These are phyloP conservation scores for Cydia pomonella DNA, from an alignment of 1,140 invertebrate genomes.

Conservation along the genomic window DNA sequence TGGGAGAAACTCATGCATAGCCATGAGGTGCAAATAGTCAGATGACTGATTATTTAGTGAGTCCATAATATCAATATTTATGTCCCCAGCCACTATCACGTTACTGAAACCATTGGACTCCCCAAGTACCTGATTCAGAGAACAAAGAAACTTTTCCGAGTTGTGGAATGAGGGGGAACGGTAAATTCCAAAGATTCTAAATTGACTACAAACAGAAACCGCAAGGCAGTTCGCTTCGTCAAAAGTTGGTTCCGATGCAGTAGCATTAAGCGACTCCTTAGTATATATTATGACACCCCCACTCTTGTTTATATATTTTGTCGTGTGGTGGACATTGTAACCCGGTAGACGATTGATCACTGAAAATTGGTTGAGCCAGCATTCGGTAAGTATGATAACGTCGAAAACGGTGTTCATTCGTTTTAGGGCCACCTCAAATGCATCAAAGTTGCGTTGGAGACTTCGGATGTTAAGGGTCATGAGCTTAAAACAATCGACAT, in stretches of 20 bases:
- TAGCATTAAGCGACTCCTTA: not conserved
- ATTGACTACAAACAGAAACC: not conserved
- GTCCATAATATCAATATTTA: slow-evolving; percentile 20
- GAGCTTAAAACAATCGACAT: not conserved
- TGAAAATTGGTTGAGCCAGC: not conserved
- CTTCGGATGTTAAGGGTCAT: not conserved
- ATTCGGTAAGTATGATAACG: slow-evolving; percentile 28
- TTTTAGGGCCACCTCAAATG: not conserved
- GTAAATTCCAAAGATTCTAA: slow-evolving; percentile 16
- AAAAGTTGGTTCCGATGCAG: not conserved
- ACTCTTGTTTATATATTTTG: slow-evolving; percentile 20
- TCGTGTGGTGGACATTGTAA: not conserved
- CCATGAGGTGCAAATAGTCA: no score
- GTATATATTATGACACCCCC: slow-evolving; percentile 15
- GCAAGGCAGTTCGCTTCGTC: slow-evolving; percentile 15
- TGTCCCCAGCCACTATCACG: not conserved
- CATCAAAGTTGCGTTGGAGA: not conserved
- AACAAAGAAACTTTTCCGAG: not conserved
- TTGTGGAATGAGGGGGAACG: slow-evolving; percentile 12
- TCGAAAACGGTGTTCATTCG: not conserved
- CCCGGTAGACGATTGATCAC: not conserved
- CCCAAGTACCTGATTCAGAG: not conserved
- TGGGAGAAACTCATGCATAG: not conserved
- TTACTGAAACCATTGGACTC: not conserved
- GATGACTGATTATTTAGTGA: no score